Evolutionary conservation across 2,888 invertebrate genomes (phyloP).

Genomic region (Graphium colonna): DNA sequence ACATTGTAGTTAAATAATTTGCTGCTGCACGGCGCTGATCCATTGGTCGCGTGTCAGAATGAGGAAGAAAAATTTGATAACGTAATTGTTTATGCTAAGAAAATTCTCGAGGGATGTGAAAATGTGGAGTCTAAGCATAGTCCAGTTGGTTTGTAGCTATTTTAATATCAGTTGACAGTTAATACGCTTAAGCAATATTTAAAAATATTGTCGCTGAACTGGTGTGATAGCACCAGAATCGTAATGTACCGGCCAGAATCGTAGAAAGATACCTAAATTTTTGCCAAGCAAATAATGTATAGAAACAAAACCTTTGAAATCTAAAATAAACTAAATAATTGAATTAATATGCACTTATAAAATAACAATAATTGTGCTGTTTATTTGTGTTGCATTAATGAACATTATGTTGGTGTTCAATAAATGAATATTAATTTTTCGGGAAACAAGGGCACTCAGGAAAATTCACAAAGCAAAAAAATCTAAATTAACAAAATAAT

Average conservation of each 20-base stretch:
- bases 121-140: conserved; percentile 23
- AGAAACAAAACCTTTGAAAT: background rate
- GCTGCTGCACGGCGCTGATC: conserved; percentile 60
- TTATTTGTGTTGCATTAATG: too few relatives aligned
- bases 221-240: background rate
- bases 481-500: too few relatives aligned
- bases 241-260: background rate
- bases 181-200: too few relatives aligned
- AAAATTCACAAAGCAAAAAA: too few relatives aligned
- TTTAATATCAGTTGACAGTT: too few relatives aligned
- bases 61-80: conserved; percentile 45
- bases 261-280: too few relatives aligned
- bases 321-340: background rate
- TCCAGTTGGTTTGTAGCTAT: background rate
- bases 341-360: too few relatives aligned
- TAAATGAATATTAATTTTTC: too few relatives aligned
- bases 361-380: too few relatives aligned
- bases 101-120: conserved; percentile 31
- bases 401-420: too few relatives aligned
- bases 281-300: background rate
- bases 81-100: conserved; percentile 50
- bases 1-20: conserved; percentile 63
- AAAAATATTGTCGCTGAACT: too few relatives aligned
- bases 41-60: conserved; percentile 50
- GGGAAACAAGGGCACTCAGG: too few relatives aligned